Base-by-base conservation (phyloP, 2,888 invertebrate genomes). In the Apotomis turbidana region DNA sequence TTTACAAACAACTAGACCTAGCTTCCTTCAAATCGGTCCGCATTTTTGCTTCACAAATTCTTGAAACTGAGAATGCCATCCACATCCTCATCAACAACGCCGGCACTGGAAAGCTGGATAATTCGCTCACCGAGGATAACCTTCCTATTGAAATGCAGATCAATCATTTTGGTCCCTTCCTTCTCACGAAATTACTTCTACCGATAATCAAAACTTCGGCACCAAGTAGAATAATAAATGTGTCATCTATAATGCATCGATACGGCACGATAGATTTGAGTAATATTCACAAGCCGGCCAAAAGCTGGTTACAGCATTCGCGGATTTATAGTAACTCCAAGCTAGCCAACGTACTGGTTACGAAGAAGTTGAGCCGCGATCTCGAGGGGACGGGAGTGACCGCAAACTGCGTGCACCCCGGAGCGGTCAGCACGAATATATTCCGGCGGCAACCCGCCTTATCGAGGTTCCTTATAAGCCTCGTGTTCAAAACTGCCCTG, bases 121-220 rank as follows among this genome's bases (percentile, higher is more conserved):
- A 94, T 73, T 94, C 93, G 44, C 93, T 95, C 73, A 96, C 97
- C 36, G 95, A 95, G 82, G 97, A 98, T 83, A 96, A 96, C 1
- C 88, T 98, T 68, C 98, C 98, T 80, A 87, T 96, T 78, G 97
- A 97, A 15, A 96, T 97, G 95, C 98, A 97, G 38, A 96, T 97
- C 2, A 98, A 98, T 86, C 96, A 98, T 83, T 97, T 97, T 85
- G 97, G 98, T 0, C 97, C 97, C 13, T 98, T 98, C 85, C 92
- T 98, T 55, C 93, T 98, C 15, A 98, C 98, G 0, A 96, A 97
- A 85, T 93, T 98, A 13, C 92, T 99, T 9, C 94, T 97, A 74
- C 97, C 96, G 84, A 84, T 97, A 44, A 80, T 97, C 74, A 96
- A 96, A 85, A 93, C 93, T 73, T 95, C 96, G 1, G 93, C 94